Base-by-base conservation (phyloP, 2,888 invertebrate genomes). In the Stenurella melanura region DNA sequence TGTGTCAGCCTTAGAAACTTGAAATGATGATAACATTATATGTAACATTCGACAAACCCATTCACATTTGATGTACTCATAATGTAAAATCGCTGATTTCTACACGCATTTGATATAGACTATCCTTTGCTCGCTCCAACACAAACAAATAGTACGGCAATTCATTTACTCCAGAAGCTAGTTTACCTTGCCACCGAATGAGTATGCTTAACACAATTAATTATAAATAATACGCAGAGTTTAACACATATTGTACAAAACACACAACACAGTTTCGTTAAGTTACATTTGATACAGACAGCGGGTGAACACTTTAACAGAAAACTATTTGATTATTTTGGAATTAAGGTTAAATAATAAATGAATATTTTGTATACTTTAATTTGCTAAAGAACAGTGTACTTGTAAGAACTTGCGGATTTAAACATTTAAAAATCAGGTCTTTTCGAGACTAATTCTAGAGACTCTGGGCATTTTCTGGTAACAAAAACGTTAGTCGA, bases 1-100 rank as follows among this genome's bases (percentile, higher is more conserved):
- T 78, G 81, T 78, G 81, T 79, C 81, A 78, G 57, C 21, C 75
- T 69, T 60, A 73, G 61, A 64, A 70, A 67, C 58, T 58, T 50
- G 42, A n/a, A n/a, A 50, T 11, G 50, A 50, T 17, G 71, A 72
- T 72, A 72, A 42, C 61, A 72, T 72, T 72, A 50, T 72, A 30
- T 38, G 69, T 34, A n/a, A 30, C n/a, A 57, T 69, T 58, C 58
- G 50, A 50, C 1, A n/a, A 50, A n/a, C 12, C 6, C 12, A 50
- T 50, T n/a, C n/a, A 50, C 15, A n/a, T 50, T 50, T 50, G n/a
- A 6, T 6, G n/a, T 50, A n/a, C n/a, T 50, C n/a, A 50, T 6
- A 50, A 50, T 7, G 50, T 30, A n/a, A 34, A 61, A 26, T 61
- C 26, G 34, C n/a, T 12, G 30, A 30, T 30, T 30, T 61, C 26